Evolutionary conservation across 64 coral and sea anemone species (phyloP), one percentile per base, ranked within the genome.

Genomic region (Pocillopora damicornis): DNA sequence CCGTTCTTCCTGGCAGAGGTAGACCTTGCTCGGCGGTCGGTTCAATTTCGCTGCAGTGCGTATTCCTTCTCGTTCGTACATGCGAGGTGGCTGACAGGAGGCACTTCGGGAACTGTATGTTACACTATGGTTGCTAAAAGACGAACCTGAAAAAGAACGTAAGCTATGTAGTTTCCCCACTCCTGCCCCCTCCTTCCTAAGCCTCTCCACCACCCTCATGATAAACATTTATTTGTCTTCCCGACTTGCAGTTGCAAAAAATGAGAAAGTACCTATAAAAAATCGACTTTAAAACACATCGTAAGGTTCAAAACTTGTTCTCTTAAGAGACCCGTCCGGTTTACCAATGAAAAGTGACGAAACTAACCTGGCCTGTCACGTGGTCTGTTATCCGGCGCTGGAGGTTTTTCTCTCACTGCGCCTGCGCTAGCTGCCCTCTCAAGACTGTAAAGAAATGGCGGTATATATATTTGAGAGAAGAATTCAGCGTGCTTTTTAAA

Each of bases 11-110:
- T 80, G 56, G 73, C 93, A 87, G 30, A 79, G 35, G 61, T 92
- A 73, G 60, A 93, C 82, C 69, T 95, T 87, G 63, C 90, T 89
- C 16, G 89, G 85, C 26, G 90, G 89, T 75, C 93, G 95, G 95
- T 92, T 94, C 22, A 94, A 62, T 26, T 92, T 92, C 37, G 87
- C 93, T 3, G 93, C 82, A n/a, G 58, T 73, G 66, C 88, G 97
- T 7, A 93, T 80, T 25, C 83, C 61, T 64, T 99, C 97, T 22
- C 87, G 77, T 61, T 92, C 86, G 66, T 93, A 99, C 73, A 99
- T 61, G 42, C 76, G 74, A 56, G 82, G 6, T 5, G 97, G 97
- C 37, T 81, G 93, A 57, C 97, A 99, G 4, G 93, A 88, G 8
- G 62, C 25, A 16, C 92, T 94, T 30, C 97, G 87, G 37, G 90